Evolutionary conservation across 2,888 invertebrate genomes (phyloP), one percentile per base, ranked within the genome.

Genomic region (Cryptus viduatorius): DNA sequence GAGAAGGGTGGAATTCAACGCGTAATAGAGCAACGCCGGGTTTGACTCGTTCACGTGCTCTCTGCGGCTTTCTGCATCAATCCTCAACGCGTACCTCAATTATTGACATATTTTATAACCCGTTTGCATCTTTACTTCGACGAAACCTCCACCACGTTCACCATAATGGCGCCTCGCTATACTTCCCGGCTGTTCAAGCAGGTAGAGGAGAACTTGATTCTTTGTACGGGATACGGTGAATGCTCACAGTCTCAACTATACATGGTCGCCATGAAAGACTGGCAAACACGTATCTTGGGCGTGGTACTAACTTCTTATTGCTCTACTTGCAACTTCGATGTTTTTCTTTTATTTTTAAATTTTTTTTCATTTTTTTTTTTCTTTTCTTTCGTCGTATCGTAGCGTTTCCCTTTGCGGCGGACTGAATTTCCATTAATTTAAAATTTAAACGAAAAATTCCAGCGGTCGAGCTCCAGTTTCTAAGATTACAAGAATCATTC

Each of bases 271-370:
- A 77, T 71, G 59, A 37, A 56, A 75, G 64, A 42, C 75, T 68
- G 88, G 89, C 87, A 89, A 89, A 90, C 90, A 90, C 88, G 90
- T 90, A 90, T 87, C 89, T 90, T 90, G 91, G 91, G 91, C 91
- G 91, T 91, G 91, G 91, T 91, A 88, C 80, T 72, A 71, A 16
- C n/a, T 88, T 90, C 90, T 90, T 89, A 88, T 89, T 88, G 86
- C 88, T 86, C 88, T 46, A 53, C 50, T 67, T 64, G 14, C 67
- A 42, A 53, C 44, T 31, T 67, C 61, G 71, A 50, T 24, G 44
- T 46, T 46, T 65, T 73, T 61, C 78, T 65, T 77, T 48, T 79
- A n/a, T 53, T n/a, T 37, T 8, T 16, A 24, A 31, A 19, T 61
- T 42, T 24, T 48, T 31, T 31, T 50, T 1, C 1, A 1, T 56